Evolutionary conservation across 1,140 invertebrate species (phyloP).

Genomic region (Atta colombica): DNA sequence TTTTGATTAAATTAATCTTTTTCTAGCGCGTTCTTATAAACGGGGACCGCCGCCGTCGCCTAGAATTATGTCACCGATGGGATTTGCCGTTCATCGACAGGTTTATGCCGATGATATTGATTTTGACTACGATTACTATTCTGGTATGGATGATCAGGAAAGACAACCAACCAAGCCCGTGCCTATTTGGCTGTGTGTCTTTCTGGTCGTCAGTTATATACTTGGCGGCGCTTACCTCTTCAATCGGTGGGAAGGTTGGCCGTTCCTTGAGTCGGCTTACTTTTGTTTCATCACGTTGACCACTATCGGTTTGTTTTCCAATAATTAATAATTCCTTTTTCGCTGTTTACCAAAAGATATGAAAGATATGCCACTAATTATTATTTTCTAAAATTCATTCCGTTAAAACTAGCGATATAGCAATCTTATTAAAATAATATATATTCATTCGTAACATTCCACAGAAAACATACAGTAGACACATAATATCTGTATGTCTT

Average conservation of each 20-base stretch:
- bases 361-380: neutral
- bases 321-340: neutral
- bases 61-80: constrained; percentile 90
- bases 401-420: neutral
- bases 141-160: constrained; percentile 81
- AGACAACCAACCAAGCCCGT: constrained; percentile 90
- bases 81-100: constrained; percentile 89
- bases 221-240: constrained; percentile 95
- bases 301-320: constrained; percentile 90
- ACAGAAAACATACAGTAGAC: neutral
- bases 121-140: constrained; percentile 86
- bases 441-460: neutral
- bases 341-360: neutral
- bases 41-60: constrained; percentile 87
- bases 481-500: neutral
- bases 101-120: constrained; percentile 87
- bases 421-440: constrained; percentile 4
- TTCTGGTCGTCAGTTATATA: constrained; percentile 96
- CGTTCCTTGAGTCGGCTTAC: constrained; percentile 96
- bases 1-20: constrained; percentile 17
- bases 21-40: constrained; percentile 80
- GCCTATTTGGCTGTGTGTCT: constrained; percentile 96
- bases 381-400: neutral
- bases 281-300: constrained; percentile 98
- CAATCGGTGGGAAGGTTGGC: constrained; percentile 95